Base-by-base conservation (phyloP, 2,797 vertebrate species). In the Neosilurus hyrtlii region DNA sequence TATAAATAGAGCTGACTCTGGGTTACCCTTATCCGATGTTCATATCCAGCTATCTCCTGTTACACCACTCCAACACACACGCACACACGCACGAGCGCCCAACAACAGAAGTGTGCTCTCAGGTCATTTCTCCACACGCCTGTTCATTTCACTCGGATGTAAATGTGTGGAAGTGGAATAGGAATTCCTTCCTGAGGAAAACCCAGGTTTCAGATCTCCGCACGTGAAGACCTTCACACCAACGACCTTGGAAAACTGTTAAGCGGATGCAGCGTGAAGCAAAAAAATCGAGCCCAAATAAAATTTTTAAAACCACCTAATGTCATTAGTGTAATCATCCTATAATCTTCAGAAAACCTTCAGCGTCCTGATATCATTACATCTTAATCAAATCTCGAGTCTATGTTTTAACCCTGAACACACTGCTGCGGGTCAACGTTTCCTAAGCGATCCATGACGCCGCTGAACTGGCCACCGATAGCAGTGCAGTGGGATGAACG, bases 11-110 rank as follows among this genome's bases (percentile, higher is more conserved):
- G n/a, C 66, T 57, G 80, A 85, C 78, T 80, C 79, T 77, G 56
- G 78, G 83, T 86, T 63, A 86, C 82, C 87, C 85, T 82, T 56
- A 74, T 88, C 84, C 68, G 77, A 71, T 24, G 83, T 88, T 87
- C 82, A 89, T 83, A 89, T 87, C 63, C 82, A 78, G 78, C 82
- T 85, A 88, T 88, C 86, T 90, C 83, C 66, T 85, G 84, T 89
- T 88, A 89, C 86, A 85, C 74, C 70, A 52, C 49, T 15, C 49
- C 37, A 30, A 68, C 66, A 68, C 9, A 67, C 26, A 66, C 26
- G 15, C 3, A 65, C 62, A 26, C 62, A 15, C 24, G 14, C 26
- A 30, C 63, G 26, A 0, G 26, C 62, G 16, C 63, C 18, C 65
- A 15, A 68, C 9, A 43, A 68, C 9, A 54, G 71, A 30, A 30